These are phyloP conservation scores for Nemoura dubitans DNA, from an alignment of 2,888 invertebrate species.

Conservation along the genomic window DNA sequence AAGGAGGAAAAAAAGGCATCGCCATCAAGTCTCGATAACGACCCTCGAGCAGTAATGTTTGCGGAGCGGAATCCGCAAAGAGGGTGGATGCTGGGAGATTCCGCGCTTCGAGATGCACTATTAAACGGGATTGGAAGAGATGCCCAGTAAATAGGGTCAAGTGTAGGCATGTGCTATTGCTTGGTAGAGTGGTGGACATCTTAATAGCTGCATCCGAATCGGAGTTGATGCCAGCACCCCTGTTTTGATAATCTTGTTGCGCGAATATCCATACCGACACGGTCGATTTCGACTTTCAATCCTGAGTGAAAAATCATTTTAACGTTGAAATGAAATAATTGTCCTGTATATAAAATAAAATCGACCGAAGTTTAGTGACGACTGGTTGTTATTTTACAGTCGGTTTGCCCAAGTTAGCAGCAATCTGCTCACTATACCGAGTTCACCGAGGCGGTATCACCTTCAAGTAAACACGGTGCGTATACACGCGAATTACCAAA, in stretches of 20 bases:
- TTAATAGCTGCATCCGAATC: background rate
- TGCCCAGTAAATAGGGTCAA: conserved; percentile 23
- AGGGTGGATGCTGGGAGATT: background rate
- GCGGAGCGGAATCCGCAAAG: background rate
- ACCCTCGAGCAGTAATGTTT: background rate
- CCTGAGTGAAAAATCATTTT: too few species aligned
- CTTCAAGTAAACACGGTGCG: background rate
- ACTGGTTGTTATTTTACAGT: background rate
- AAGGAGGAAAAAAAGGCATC: background rate
- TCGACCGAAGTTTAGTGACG: background rate
- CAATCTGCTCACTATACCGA: background rate
- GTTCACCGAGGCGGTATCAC: background rate
- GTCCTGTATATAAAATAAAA: background rate
- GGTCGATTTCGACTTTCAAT: too few species aligned
- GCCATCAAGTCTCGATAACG: conserved; percentile 12
- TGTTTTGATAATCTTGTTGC: too few species aligned
- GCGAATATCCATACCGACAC: too few species aligned
- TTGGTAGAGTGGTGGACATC: too few species aligned
- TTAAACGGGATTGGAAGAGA: conserved; percentile 25
- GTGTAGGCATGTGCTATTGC: background rate
- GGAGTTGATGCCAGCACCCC: background rate
- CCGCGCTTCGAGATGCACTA: conserved; percentile 8
- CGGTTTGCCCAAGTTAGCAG: background rate
- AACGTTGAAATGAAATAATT: too few species aligned
- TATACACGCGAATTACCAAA: background rate